Evolutionary conservation across 2,888 invertebrate species (phyloP), one percentile per base, ranked within the genome.

Genomic region (Parapristionchus giblindavisi): DNA sequence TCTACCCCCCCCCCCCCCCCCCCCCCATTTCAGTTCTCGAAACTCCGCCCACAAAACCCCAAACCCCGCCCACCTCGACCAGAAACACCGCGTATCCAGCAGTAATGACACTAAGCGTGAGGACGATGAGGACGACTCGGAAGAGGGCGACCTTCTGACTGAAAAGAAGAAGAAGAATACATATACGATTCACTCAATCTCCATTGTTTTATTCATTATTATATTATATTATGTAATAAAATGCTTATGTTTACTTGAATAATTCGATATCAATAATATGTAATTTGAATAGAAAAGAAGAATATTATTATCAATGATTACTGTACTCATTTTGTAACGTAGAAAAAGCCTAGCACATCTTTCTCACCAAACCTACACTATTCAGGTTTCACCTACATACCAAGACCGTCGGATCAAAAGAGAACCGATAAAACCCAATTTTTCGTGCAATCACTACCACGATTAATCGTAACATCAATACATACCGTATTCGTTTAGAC

Each of bases 61-160:
- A n/a, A n/a, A n/a, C n/a, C n/a, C n/a, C n/a, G 38, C 76, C 48
- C 34, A 83, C 82, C 77, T 92, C 91, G 63, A 94, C 94, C 76
- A 94, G 90, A 89, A 93, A 93, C 77, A 93, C 91, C 0, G 93
- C 92, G 72, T 93, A 93, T 70, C 93, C 93, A 0, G 94, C 94
- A 2, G 93, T 92, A 24, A 94, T 92, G 84, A 92, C 91, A 60
- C 91, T 91, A 87, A 92, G 88, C 5, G 91, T 91, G 84, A 92
- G 91, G 74, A 92, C 90, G 14, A 92, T 68, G 51, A 87, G 77
- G 11, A 85, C 81, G 21, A 84, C 77, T 27, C 84, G 83, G 77
- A 87, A 84, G 14, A 82, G 56, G 0, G 80, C 76, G 32, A 79
- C 71, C 32, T 80, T 81, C 58, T 82, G 81, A 34, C 79, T 82